These are phyloP conservation scores for Macrophya annulata DNA, from an alignment of 2,888 invertebrate genomes.

Conservation along the genomic window DNA sequence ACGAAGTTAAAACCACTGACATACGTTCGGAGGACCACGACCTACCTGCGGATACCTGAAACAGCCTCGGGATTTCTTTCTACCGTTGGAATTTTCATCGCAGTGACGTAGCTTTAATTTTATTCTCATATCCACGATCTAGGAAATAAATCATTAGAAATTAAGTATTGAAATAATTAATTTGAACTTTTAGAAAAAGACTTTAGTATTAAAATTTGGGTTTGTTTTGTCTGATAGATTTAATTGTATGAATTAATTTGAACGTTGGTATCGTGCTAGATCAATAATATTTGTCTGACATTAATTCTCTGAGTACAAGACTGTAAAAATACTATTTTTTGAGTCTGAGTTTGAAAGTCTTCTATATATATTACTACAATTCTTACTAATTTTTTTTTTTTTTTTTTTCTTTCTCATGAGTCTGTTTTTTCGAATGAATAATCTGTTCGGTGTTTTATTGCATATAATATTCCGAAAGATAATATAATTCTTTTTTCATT, in stretches of 20 bases:
- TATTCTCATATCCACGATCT: background rate
- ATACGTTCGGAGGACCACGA: slow-evolving; percentile 16
- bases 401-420: background rate
- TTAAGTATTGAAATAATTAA: background rate
- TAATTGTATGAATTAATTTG: background rate
- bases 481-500: background rate
- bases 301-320: background rate
- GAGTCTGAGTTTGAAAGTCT: background rate
- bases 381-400: background rate
- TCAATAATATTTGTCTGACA: background rate
- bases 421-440: slow-evolving; percentile 4
- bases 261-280: background rate
- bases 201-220: no score
- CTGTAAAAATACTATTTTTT: background rate
- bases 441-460: background rate
- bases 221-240: no score
- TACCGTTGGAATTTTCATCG: background rate
- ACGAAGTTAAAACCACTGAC: slow-evolving; percentile 6
- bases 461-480: background rate
- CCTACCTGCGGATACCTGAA: slow-evolving; percentile 39
- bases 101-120: slow-evolving; percentile 15
- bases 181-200: no score
- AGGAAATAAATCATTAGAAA: background rate
- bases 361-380: background rate
- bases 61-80: background rate